Evolutionary conservation across 1,140 invertebrate species (phyloP).

Genomic region (Drosophila kohkoa): DNA sequence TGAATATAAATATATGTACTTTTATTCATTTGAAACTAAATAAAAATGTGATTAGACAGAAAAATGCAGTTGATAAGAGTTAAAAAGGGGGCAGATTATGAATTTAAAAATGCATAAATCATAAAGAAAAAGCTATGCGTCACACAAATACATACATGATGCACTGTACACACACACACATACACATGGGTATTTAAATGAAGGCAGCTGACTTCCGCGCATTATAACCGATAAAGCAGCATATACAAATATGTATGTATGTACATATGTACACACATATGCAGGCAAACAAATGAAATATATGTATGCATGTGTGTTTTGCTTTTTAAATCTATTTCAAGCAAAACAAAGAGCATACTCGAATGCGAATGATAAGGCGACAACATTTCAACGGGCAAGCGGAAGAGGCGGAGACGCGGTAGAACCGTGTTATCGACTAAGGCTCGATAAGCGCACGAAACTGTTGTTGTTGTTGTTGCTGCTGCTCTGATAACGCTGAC

Average conservation of each 20-base stretch:
- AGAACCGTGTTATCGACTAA: slow-evolving; percentile 24
- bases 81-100: background rate
- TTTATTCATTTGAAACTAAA: too few species aligned
- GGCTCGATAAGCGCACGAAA: slow-evolving; percentile 29
- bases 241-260: background rate
- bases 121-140: background rate
- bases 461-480: slow-evolving; percentile 10
- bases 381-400: slow-evolving; percentile 7
- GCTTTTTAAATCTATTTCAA: slow-evolving; percentile 39
- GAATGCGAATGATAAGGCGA: slow-evolving; percentile 33
- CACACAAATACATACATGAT: background rate
- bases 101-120: slow-evolving; percentile 2
- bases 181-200: slow-evolving; percentile 1
- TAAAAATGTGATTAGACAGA: too few species aligned
- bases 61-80: too few species aligned
- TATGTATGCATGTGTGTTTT: slow-evolving; percentile 3
- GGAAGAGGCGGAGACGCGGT: background rate
- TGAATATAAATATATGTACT: background rate
- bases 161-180: background rate
- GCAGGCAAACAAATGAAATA: slow-evolving; percentile 34
- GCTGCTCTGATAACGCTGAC: slow-evolving; percentile 11
- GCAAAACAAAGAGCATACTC: slow-evolving; percentile 40
- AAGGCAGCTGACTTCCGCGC: slow-evolving; percentile 41
- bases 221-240: slow-evolving; percentile 35
- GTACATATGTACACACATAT: slow-evolving; percentile 16